These are phyloP conservation scores for Marcusenius ussheri DNA, from an alignment of 2,113 vertebrate genomes.

Conservation along the genomic window DNA sequence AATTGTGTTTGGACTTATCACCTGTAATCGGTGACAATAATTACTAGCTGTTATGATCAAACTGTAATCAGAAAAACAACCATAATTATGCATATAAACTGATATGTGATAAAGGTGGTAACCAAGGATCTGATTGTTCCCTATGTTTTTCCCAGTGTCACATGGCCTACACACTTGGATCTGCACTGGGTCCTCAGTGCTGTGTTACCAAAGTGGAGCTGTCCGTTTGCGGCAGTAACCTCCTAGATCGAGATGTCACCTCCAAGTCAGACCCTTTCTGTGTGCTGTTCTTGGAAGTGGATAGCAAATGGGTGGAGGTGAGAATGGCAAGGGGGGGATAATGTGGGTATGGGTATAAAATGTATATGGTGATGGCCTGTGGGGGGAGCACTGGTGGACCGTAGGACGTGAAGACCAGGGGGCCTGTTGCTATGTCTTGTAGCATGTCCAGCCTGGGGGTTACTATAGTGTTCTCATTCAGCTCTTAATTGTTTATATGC, in stretches of 20 bases:
- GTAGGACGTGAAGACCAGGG: not conserved
- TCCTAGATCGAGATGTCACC: constrained; percentile 90
- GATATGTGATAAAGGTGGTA: not conserved
- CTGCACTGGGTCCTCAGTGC: constrained; percentile 68
- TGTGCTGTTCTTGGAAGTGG: constrained; percentile 83
- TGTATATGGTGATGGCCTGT: not conserved
- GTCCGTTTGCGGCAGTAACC: constrained; percentile 76
- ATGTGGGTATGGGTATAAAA: not conserved
- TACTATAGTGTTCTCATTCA: not conserved
- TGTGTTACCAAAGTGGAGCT: constrained; percentile 86
- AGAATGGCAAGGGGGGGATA: constrained; percentile 25
- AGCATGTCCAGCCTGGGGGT: not conserved
- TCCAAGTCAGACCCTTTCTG: constrained; percentile 98
- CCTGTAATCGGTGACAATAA: not conserved
- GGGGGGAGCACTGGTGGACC: too few relatives aligned
- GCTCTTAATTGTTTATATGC: not conserved
- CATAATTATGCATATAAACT: not conserved
- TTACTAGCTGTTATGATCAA: not conserved
- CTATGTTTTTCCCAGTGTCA: not conserved
- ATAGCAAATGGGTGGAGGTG: constrained; percentile 90
- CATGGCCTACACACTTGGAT: constrained; percentile 77
- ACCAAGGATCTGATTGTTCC: not conserved
- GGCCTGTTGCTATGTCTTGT: not conserved
- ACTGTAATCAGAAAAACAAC: not conserved
- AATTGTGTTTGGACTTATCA: not conserved